phyloP scores from a whole-genome alignment of 2,888 invertebrate genomes.

The Diarsia brunnea region DNA sequence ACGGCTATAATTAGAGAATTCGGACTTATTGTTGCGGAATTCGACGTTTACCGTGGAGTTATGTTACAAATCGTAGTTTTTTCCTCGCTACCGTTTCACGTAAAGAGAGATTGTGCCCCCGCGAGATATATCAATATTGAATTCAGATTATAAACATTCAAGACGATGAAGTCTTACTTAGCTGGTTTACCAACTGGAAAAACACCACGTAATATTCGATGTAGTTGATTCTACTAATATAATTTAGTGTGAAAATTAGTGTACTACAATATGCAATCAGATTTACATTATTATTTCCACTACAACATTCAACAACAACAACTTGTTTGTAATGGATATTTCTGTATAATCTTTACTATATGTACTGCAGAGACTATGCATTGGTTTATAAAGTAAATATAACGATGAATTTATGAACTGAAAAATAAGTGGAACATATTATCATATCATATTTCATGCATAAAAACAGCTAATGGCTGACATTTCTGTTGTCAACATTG shows the following conservation, averaged over 20 bases:
- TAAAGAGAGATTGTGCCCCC: slow-evolving; percentile 47
- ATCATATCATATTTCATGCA: slow-evolving; percentile 53
- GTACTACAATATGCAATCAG: slow-evolving; percentile 32
- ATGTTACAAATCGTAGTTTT: slow-evolving; percentile 75
- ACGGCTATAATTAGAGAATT: slow-evolving; percentile 89
- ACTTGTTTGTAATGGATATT: slow-evolving; percentile 30
- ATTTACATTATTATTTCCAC: slow-evolving; percentile 40
- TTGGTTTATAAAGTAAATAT: slow-evolving; percentile 7
- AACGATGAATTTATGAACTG: neutral
- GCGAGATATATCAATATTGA: slow-evolving; percentile 50
- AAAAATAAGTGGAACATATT: slow-evolving; percentile 25
- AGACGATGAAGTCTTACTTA: slow-evolving; percentile 68
- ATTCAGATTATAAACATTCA: slow-evolving; percentile 69
- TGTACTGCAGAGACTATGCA: neutral
- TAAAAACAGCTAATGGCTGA: slow-evolving; percentile 5
- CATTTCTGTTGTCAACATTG: slow-evolving; percentile 23
- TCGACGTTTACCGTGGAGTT: slow-evolving; percentile 82
- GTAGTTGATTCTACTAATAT: slow-evolving; percentile 45
- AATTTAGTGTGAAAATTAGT: slow-evolving; percentile 42
- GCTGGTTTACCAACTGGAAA: slow-evolving; percentile 69
- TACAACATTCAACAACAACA: slow-evolving; percentile 32
- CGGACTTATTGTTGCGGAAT: slow-evolving; percentile 86
- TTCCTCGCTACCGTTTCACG: slow-evolving; percentile 49
- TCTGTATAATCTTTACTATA: neutral
- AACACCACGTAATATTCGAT: slow-evolving; percentile 61